Conservation (phyloP, 2,113 vertebrate genomes). For the Nibea albiflora region DNA sequence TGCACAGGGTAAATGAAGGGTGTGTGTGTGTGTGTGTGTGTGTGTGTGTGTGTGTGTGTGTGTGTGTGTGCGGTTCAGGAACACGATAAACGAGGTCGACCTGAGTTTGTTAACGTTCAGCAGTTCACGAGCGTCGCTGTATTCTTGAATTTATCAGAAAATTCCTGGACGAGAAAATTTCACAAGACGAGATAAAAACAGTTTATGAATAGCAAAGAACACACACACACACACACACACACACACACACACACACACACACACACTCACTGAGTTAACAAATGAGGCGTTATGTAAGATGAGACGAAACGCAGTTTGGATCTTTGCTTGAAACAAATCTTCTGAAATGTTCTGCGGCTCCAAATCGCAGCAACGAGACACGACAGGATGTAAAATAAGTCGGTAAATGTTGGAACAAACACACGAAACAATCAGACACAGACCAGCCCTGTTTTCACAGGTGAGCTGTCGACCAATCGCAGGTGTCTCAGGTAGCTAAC, state of each 20-base stretch:
- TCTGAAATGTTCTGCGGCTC: background rate
- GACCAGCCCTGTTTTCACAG: too few species aligned
- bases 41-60: background rate
- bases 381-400: too few species aligned
- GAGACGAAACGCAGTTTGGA: background rate
- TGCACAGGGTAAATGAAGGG: slow-evolving; percentile 39
- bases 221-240: background rate
- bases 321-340: background rate
- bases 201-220: background rate
- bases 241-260: background rate
- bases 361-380: too few species aligned
- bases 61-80: slow-evolving; percentile 5
- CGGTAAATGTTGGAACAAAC: too few species aligned
- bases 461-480: too few species aligned
- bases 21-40: slow-evolving; percentile 12
- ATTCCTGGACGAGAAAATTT: background rate
- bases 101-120: background rate
- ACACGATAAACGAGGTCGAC: slow-evolving; percentile 2
- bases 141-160: slow-evolving; percentile 1
- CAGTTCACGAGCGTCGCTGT: background rate
- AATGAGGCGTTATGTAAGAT: background rate
- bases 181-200: background rate
- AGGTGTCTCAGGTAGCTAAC: too few species aligned
- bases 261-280: background rate
- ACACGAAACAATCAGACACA: too few species aligned